Percentiles rank a stretch among this genome's conserved stretches.
Evolutionary conservation across 2,797 vertebrate genomes (phyloP).

Genomic region (Parambassis ranga): DNA sequence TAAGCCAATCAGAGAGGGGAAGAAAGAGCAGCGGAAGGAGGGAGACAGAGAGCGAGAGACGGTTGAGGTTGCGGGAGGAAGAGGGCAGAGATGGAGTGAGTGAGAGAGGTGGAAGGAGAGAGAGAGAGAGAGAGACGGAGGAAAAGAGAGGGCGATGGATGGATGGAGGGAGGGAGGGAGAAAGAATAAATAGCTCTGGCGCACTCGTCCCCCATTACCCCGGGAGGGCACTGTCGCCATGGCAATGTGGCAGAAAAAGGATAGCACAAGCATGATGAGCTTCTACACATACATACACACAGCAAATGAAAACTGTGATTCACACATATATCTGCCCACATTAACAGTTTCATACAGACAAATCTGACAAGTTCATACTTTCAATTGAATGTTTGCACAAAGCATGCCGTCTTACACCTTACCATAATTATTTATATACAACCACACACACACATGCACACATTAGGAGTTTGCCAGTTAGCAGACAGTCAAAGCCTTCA

Average conservation of each 20-base stretch:
- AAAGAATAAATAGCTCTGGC: constrained; percentile 79
- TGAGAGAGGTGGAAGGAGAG: constrained; percentile 41
- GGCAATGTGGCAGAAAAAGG: constrained; percentile 83
- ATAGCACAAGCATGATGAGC: constrained; percentile 78
- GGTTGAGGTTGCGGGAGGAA: constrained; percentile 55
- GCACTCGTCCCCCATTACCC: constrained; percentile 81
- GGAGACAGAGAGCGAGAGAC: constrained; percentile 32
- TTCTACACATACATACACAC: constrained; percentile 47
- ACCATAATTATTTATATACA: constrained; percentile 35
- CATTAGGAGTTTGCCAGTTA: constrained; percentile 37
- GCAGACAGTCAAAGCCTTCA: constrained; percentile 31
- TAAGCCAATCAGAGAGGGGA: constrained; percentile 73
- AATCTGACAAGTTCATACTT: constrained; percentile 53
- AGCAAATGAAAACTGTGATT: constrained; percentile 60
- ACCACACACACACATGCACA: neutral
- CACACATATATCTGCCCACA: constrained; percentile 49
- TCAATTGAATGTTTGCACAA: constrained; percentile 17
- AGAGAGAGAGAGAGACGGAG: constrained; percentile 26
- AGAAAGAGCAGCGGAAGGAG: constrained; percentile 62
- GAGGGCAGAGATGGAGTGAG: constrained; percentile 57
- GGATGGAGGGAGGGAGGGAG: constrained; percentile 41
- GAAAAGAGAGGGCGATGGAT: constrained; percentile 44
- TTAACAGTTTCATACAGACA: constrained; percentile 40
- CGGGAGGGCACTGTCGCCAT: constrained; percentile 83
- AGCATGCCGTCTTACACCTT: constrained; percentile 38